Evolutionary conservation across 2,888 invertebrate species (phyloP), one percentile per base, ranked within the genome.

Genomic region (Caenorhabditis macrosperma): DNA sequence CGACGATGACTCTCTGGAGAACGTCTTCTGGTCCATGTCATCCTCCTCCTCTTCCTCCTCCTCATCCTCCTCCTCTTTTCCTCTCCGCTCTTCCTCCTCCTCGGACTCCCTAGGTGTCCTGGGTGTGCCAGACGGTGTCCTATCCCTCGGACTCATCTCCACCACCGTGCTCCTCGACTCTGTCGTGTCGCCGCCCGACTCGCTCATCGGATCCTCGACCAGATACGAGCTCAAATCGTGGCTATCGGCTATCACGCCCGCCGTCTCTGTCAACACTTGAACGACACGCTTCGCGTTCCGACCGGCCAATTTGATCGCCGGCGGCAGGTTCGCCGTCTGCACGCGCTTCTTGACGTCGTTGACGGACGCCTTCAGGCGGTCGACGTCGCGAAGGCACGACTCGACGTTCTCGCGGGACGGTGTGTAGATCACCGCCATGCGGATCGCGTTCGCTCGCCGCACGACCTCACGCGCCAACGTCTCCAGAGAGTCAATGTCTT

Each of bases 361-460:
- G 20, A 76, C 63, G 1, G 55, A 60, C 5, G 6, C 12, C 57
- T 77, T 76, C 38, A 81, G n/a, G 17, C 26, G 12, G 9, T 67
- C 52, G 12, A 69, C 61, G 38, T 76, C 76, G 15, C 63, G 12
- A 54, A 76, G 24, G 17, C 64, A 64, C 1, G 33, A 33, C 28
- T 68, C 57, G 3, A 81, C 63, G 20, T 67, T 76, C 50, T 78
- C 82, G n/a, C 72, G 38, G 6, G 89, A 88, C 0, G 91, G 89
- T 0, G 88, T 87, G 28, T 91, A 91, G 26, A 83, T 83, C 15
- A 88, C 85, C 17, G 90, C 89, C 66, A 90, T 89, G 28, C 91
- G 82, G 6, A 90, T 82, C 9, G 82, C 84, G 67, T 86, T 86
- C 4, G 74, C 75, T 17, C 80, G 28, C 54, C 79, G 54, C 2